phyloP scores from a whole-genome alignment of 2,888 invertebrate genomes.

The Cordilura impudica region DNA sequence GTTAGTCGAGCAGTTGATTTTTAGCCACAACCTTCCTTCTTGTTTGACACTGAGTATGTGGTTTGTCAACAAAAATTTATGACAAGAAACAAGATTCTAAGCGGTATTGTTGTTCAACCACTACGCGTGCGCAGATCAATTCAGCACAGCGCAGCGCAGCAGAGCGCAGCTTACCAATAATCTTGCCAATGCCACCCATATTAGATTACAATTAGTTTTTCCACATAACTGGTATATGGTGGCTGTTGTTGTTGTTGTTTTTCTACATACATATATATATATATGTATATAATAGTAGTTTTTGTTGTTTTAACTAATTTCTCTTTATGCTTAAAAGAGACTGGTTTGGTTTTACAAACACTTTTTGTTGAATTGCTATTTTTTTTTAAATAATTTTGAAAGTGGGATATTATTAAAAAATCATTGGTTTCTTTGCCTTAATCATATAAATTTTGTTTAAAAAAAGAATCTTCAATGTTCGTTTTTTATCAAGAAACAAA shows the following conservation, averaged over 20 bases:
- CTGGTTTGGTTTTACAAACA: conserved; percentile 4
- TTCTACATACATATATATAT: neutral
- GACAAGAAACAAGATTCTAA: conserved; percentile 57
- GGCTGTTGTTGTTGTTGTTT: neutral
- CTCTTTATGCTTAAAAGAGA: conserved; percentile 7
- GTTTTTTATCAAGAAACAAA: neutral
- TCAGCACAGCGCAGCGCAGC: conserved; percentile 2
- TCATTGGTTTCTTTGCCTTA: neutral
- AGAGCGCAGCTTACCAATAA: conserved; percentile 1
- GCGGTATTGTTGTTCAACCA: conserved; percentile 54
- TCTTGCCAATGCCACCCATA: conserved; percentile 41
- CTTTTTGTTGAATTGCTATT: conserved; percentile 11
- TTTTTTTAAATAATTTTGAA: conserved; percentile 4
- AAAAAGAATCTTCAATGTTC: neutral
- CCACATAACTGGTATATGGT: conserved; percentile 9
- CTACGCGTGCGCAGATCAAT: conserved; percentile 22
- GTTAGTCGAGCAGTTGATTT: neutral
- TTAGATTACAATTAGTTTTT: conserved; percentile 44
- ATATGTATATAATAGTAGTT: neutral
- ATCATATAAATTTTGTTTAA: neutral
- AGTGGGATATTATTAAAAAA: conserved; percentile 5
- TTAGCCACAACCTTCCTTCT: conserved; percentile 37
- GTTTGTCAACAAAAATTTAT: conserved; percentile 59
- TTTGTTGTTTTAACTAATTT: conserved; percentile 6
- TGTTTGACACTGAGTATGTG: conserved; percentile 43